Conservation (phyloP, 2,113 vertebrate genomes). For the Cyphomyrus discorhynchus region DNA sequence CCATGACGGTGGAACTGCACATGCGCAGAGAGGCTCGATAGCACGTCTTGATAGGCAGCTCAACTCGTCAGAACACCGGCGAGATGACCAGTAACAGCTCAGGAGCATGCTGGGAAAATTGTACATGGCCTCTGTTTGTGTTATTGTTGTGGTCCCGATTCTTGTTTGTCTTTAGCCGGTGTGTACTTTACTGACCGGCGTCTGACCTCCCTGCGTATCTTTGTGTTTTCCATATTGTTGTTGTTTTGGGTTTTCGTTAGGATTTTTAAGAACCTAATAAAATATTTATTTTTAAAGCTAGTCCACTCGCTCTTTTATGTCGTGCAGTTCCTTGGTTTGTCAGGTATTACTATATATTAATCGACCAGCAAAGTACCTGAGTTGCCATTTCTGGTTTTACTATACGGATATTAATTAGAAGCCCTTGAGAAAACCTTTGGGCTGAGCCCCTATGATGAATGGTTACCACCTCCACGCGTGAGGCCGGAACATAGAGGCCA, state of each 20-base stretch:
- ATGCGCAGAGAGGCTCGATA: no score
- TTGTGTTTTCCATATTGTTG: no score
- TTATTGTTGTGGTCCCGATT: neutral
- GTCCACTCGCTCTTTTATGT: no score
- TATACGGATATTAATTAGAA: neutral
- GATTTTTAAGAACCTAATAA: no score
- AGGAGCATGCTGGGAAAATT: neutral
- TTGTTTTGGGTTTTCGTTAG: no score
- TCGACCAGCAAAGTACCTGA: neutral
- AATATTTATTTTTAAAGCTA: no score
- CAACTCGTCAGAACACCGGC: no score
- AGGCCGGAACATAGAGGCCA: neutral
- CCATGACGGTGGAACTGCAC: no score
- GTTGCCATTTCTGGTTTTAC: neutral
- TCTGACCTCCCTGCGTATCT: no score
- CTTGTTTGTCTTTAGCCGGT: neutral
- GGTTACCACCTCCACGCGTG: neutral
- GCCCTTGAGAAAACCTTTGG: neutral
- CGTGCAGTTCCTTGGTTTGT: no score
- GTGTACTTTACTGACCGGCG: neutral
- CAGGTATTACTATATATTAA: neutral
- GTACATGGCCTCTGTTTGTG: neutral
- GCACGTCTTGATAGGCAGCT: no score
- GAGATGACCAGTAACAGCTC: neutral
- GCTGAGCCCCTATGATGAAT: neutral